Percentiles rank a stretch among this genome's conserved stretches.
phyloP scores from a whole-genome alignment of 2,888 invertebrate genomes.

The Tetropium fuscum region DNA sequence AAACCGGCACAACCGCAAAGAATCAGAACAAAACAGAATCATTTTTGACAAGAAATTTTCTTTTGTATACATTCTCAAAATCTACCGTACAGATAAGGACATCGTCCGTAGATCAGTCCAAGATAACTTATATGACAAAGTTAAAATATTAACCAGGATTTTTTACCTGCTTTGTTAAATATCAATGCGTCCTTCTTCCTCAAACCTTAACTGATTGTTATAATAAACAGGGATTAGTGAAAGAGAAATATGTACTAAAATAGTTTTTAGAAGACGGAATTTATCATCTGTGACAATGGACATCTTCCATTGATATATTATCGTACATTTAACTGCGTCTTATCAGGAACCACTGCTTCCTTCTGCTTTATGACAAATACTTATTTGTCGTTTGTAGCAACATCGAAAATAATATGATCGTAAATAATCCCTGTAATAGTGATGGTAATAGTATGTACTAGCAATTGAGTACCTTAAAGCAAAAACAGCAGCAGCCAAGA shows the following conservation, averaged over 20 bases:
- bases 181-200: slow-evolving; percentile 28
- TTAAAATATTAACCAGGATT: slow-evolving; percentile 44
- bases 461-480: no score
- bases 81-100: slow-evolving; percentile 50
- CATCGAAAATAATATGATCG: no score
- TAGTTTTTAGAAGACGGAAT: slow-evolving; percentile 15
- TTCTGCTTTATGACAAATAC: background rate
- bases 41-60: slow-evolving; percentile 40
- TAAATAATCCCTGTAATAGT: no score
- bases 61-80: slow-evolving; percentile 44
- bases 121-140: slow-evolving; percentile 49
- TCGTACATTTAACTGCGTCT: slow-evolving; percentile 12
- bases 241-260: slow-evolving; percentile 12
- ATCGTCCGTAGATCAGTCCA: slow-evolving; percentile 45
- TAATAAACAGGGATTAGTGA: slow-evolving; percentile 4
- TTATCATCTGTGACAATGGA: slow-evolving; percentile 18
- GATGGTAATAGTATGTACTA: no score
- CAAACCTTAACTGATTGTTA: slow-evolving; percentile 30
- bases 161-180: slow-evolving; percentile 43
- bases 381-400: background rate
- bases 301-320: slow-evolving; percentile 15
- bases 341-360: slow-evolving; percentile 5
- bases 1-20: slow-evolving; percentile 32
- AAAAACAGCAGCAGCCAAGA: no score
- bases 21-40: slow-evolving; percentile 28